A percentile compares a stretch with the other conserved stretches of the same genome.
Conservation (phyloP, 37 sponge, comb jelly and placozoan genomes). For the Spongia lamella region DNA sequence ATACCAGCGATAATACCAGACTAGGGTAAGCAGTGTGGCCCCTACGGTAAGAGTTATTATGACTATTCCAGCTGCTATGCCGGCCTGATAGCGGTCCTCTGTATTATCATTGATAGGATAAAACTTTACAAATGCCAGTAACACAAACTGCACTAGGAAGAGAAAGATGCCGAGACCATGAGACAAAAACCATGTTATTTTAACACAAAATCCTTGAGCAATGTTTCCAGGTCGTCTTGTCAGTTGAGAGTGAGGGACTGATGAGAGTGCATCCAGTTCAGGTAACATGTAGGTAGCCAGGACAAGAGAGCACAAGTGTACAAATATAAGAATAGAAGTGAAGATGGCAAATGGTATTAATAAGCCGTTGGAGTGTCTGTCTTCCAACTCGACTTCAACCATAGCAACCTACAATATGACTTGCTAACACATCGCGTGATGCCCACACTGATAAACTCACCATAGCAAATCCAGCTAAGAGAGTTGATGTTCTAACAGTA, state of each 20-base stretch:
- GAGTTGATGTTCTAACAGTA: constrained; percentile 67
- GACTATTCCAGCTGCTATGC: constrained; percentile 35
- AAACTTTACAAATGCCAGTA: constrained; percentile 74
- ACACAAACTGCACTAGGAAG: constrained; percentile 54
- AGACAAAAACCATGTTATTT: constrained; percentile 65
- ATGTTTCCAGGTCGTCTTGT: constrained; percentile 9
- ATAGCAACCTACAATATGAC: constrained; percentile 58
- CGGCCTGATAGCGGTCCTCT: constrained; percentile 17
- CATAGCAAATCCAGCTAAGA: constrained; percentile 77
- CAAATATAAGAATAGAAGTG: constrained; percentile 68
- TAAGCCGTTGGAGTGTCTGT: constrained; percentile 11
- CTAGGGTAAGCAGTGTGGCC: not conserved
- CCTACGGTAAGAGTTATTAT: not conserved
- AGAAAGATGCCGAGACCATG: constrained; percentile 62
- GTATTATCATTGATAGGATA: constrained; percentile 5
- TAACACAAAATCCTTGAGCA: constrained; percentile 44
- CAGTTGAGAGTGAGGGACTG: constrained; percentile 32
- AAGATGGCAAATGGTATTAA: constrained; percentile 62
- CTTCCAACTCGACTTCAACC: constrained; percentile 60
- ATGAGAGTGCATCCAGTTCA: constrained; percentile 59
- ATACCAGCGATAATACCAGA: constrained; percentile 1
- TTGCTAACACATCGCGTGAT: not conserved
- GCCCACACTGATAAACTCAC: constrained; percentile 17
- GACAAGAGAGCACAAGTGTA: constrained; percentile 64
- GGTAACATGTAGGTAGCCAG: constrained; percentile 66